Base-by-base conservation (phyloP, 23 tunicate species). In the Styela plicata region DNA sequence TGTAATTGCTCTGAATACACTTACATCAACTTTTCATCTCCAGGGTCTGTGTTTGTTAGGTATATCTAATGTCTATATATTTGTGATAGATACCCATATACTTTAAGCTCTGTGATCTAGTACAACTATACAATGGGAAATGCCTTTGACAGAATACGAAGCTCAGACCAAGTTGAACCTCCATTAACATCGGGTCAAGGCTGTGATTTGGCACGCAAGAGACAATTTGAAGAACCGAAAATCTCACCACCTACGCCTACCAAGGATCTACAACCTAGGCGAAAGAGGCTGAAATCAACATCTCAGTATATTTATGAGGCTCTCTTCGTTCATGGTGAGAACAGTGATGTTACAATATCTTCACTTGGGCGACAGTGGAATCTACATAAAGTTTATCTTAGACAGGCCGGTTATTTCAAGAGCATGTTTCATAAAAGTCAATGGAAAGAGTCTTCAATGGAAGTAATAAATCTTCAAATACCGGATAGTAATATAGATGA, bases 271-370 rank as follows among this genome's bases (percentile, higher is more conserved):
- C 57, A 44, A 44, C 57, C 57, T 22, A 87, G 74, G 67, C 73
- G 80, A 69, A 83, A 70, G 79, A 84, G 74, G 68, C 31, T 69
- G 31, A 80, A 74, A 74, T 80, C 86, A 34, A 93, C 98, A 1
- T 88, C 93, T 2, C 79, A 93, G 35, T 96, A 91, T 65, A 96
- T 96, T 28, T 96, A 91, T 70, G 87, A 96, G 84, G 86, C 94
- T 23, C 64, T 96, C 44, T 96, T 96, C 85, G 57, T 80, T 34
- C 53, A 84, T 24, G 99, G 99, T 17, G 99, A 96, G 79, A 84
- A 78, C 74, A 91, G 97, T 78, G 97, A 96, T 70, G 70, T 96
- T 7, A 87, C 82, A 52, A 84, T 96, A 27, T 26, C 68, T 33
- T 91, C 97, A 28, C 57, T 44, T 44, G 57, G 13, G 7, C 74